Conservation (phyloP, 2,113 vertebrate species). For the Falcunculus frontatus region DNA sequence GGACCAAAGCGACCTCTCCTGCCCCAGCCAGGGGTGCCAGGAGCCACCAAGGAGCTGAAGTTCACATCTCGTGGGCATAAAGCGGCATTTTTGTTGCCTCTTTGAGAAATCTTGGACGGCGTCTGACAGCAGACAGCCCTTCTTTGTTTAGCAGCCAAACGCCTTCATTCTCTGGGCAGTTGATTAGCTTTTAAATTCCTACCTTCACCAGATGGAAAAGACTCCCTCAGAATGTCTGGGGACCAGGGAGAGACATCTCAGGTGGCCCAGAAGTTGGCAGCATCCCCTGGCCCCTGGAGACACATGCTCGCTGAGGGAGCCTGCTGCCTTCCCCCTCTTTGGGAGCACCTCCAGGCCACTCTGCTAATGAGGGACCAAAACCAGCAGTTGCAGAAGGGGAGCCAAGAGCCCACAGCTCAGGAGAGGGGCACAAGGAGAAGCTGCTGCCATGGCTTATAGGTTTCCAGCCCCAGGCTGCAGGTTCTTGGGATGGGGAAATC, state of each 20-base stretch:
- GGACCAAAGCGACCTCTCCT: background rate
- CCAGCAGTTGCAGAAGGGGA: rapidly evolving
- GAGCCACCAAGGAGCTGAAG: background rate
- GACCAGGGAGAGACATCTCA: background rate
- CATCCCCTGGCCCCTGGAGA: background rate
- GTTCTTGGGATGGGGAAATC: rapidly evolving
- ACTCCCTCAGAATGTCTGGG: background rate
- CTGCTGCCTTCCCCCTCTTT: background rate
- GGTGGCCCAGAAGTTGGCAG: background rate
- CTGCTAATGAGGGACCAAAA: background rate
- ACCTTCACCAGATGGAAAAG: background rate
- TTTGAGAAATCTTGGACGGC: background rate
- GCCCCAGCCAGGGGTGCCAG: rapidly evolving
- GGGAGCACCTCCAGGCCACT: background rate
- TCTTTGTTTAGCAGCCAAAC: constrained; percentile 31
- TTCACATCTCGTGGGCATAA: background rate
- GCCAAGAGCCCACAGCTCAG: background rate
- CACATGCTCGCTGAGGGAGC: background rate
- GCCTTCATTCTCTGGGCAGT: background rate
- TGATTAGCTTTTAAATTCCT: background rate
- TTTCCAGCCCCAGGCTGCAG: background rate
- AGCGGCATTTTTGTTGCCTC: background rate
- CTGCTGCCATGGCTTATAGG: background rate
- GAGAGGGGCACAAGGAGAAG: background rate
- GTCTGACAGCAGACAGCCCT: background rate